Percentiles rank a stretch among this genome's conserved stretches.
Conservation (phyloP, 2,888 invertebrate species). For the Micoletzkya japonica region DNA sequence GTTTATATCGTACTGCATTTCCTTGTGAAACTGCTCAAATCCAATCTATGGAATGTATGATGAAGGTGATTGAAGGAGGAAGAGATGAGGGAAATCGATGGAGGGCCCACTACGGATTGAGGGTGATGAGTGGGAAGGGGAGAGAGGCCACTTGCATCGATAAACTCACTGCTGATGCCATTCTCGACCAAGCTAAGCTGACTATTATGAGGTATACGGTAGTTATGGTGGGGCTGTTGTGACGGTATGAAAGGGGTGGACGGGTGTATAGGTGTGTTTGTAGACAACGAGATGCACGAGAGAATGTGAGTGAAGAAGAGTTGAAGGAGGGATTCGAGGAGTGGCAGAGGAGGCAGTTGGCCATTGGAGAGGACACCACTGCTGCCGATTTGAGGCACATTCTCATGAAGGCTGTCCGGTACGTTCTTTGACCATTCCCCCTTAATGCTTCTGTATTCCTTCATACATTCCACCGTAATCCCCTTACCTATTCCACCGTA, state of each 20-base stretch:
- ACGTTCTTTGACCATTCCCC: too few relatives aligned
- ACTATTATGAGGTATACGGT: slow-evolving; percentile 7
- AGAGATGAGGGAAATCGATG: slow-evolving; percentile 8
- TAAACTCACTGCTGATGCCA: background rate
- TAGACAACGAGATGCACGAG: background rate
- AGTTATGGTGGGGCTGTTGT: background rate
- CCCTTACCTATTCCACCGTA: background rate
- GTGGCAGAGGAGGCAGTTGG: too few relatives aligned
- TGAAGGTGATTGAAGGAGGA: background rate
- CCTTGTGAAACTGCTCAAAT: too few relatives aligned
- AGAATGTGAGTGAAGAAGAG: slow-evolving; percentile 15
- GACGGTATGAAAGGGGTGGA: too few relatives aligned
- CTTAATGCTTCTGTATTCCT: background rate
- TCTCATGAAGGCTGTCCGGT: slow-evolving; percentile 3
- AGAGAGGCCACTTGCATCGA: background rate
- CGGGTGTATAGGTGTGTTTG: too few relatives aligned
- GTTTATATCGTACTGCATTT: too few relatives aligned
- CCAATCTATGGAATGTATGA: background rate
- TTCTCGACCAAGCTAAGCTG: slow-evolving; percentile 14
- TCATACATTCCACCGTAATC: background rate
- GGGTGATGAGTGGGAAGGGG: background rate
- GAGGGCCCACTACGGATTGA: slow-evolving; percentile 17
- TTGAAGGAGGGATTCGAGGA: background rate
- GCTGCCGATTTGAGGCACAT: background rate
- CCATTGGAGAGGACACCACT: background rate